Percentiles rank a stretch among this genome's conserved stretches.
Conservation (phyloP, 2,888 invertebrate species). For the Amphiduros pacificus region DNA sequence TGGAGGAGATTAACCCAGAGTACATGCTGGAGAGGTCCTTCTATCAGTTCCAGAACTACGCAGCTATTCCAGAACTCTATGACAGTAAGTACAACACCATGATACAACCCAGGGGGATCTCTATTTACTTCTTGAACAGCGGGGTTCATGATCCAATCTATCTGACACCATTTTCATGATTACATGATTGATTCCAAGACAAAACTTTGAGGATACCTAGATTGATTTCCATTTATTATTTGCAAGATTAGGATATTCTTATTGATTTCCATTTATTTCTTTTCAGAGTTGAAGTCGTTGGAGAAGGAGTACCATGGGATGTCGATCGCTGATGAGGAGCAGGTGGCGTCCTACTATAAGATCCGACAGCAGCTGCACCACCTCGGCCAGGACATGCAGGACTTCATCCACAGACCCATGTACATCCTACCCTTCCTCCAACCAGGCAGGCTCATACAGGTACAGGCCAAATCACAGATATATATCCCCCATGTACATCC, state of each 20-base stretch:
- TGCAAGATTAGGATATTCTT: too few species aligned
- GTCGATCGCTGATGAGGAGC: conserved; percentile 72
- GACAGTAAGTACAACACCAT: conserved; percentile 66
- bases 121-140: too few species aligned
- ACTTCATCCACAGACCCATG: conserved; percentile 80
- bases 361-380: conserved; percentile 79
- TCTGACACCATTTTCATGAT: too few species aligned
- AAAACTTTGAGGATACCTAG: too few species aligned
- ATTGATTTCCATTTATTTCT: too few species aligned
- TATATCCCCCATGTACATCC: too few species aligned
- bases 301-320: conserved; percentile 43
- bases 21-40: conserved; percentile 98
- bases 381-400: conserved; percentile 75
- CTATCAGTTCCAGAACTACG: conserved; percentile 98
- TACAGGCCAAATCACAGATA: too few species aligned
- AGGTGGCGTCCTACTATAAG: conserved; percentile 80
- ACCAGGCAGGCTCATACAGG: conserved; percentile 89
- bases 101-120: too few species aligned
- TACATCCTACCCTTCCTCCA: conserved; percentile 92
- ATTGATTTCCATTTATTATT: too few species aligned
- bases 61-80: conserved; percentile 85
- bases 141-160: too few species aligned
- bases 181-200: too few species aligned
- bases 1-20: conserved; percentile 99
- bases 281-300: conserved; percentile 50